Evolutionary conservation across 2,888 invertebrate genomes (phyloP), one percentile per base, ranked within the genome.

Genomic region (Heliconius cydno): DNA sequence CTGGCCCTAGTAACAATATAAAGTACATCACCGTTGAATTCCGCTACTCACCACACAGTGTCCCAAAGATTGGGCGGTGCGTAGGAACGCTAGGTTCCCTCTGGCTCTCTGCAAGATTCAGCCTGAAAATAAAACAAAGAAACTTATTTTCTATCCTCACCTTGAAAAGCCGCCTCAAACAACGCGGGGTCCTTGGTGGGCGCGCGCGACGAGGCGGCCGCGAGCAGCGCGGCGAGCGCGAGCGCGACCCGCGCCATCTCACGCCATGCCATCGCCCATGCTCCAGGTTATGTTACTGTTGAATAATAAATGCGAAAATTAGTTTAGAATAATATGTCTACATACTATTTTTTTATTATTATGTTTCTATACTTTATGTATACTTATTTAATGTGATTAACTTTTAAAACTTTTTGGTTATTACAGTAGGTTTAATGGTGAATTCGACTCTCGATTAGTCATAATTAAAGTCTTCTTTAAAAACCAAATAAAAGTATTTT

Each of bases 91-190:
- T 22, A 52, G 52, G 52, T 22, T 52, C 52, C 19, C 19, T 19
- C 60, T n/a, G 60, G 3, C n/a, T n/a, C 9, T 10, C 9, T n/a
- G 60, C 60, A 60, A 19, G 7, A 52, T 52, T 19, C 52, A 52
- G 52, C 9, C 9, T 57, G 22, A 22, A 57, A 9, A 7, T 57
- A 57, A 22, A 22, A 15, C 19, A n/a, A 10, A 9, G 22, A 34
- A 63, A 57, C 7, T 57, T 70, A 67, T 76, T 34, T 9, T 46
- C 12, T n/a, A 57, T 28, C 72, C 63, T 85, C 90, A 96, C 96
- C 96, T 95, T 96, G 96, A 87, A 96, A 96, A 82, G 96, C 96
- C 77, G 96, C 96, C 88, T 96, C 96, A 85, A 96, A 94, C 68
- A 85, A 86, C 83, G 83, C 86, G 28, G 94, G 93, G 79, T 94